Conservation (phyloP, 2,888 invertebrate genomes). For the Drosophila longiperda region DNA sequence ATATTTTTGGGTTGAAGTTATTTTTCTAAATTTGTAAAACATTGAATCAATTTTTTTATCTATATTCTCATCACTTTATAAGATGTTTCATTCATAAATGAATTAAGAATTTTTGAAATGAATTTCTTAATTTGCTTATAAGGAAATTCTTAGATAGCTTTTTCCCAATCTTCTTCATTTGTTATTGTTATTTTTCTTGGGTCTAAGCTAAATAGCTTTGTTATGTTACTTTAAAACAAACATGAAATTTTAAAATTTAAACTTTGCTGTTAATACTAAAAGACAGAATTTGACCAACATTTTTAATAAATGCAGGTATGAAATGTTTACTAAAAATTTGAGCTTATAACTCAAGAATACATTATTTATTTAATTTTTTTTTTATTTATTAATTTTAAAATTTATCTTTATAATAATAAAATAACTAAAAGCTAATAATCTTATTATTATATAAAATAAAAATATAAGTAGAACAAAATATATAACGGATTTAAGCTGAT, state of each 20-base stretch:
- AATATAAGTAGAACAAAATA: not conserved
- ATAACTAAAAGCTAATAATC: not conserved
- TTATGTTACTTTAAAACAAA: too few relatives aligned
- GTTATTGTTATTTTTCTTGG: not conserved
- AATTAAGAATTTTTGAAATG: not conserved
- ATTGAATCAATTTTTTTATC: too few relatives aligned
- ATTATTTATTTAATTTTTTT: not conserved
- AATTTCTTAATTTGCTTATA: not conserved
- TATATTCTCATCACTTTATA: too few relatives aligned
- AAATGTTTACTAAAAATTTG: not conserved
- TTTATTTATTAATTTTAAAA: not conserved
- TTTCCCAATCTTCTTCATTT: not conserved
- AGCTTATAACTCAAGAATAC: not conserved
- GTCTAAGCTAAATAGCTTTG: too few relatives aligned
- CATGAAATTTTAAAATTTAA: too few relatives aligned
- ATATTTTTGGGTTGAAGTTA: too few relatives aligned
- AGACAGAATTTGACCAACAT: not conserved
- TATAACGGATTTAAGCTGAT: not conserved
- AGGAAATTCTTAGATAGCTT: not conserved
- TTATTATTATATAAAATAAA: not conserved
- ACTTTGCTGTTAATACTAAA: not conserved
- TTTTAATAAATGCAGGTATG: slow-evolving; percentile 13
- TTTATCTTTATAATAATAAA: not conserved
- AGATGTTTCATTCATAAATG: not conserved
- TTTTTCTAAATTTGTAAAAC: too few relatives aligned